These are phyloP conservation scores for Alethe castanea DNA, from an alignment of 2,113 vertebrate genomes.

Conservation along the genomic window DNA sequence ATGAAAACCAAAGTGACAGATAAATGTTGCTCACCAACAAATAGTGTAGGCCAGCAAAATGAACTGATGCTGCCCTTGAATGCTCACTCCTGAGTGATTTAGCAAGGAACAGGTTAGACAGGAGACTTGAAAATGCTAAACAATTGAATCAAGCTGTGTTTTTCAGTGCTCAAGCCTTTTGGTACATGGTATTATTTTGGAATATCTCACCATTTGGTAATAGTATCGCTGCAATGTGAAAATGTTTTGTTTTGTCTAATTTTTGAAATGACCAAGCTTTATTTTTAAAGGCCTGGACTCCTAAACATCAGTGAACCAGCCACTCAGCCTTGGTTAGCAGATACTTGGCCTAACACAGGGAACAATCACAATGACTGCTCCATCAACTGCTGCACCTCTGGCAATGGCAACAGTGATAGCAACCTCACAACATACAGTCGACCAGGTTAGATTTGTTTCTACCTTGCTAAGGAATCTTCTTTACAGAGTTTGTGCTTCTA, in stretches of 20 bases:
- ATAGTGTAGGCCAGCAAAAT: not conserved
- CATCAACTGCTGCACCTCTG: conserved; percentile 95
- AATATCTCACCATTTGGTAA: not conserved
- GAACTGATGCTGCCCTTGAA: not conserved
- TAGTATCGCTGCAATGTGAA: not conserved
- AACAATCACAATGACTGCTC: conserved; percentile 96
- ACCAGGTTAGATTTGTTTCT: conserved; percentile 82
- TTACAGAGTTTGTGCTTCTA: not conserved
- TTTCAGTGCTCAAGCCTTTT: not conserved
- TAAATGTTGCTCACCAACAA: not conserved
- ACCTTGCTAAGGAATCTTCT: conserved; percentile 14
- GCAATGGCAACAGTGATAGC: conserved; percentile 94
- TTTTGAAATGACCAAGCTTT: conserved; percentile 3
- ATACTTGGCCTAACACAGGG: conserved; percentile 97
- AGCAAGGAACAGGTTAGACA: not conserved
- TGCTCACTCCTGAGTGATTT: not conserved
- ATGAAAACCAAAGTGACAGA: not conserved
- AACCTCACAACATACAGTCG: conserved; percentile 96
- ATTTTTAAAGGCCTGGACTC: conserved; percentile 86
- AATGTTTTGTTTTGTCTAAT: not conserved
- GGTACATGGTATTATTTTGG: not conserved
- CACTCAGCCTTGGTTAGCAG: conserved; percentile 93
- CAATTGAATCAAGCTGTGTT: not conserved
- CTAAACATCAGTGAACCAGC: conserved; percentile 93
- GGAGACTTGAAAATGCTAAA: not conserved